Percentiles rank a stretch among this genome's conserved stretches.
These are phyloP conservation scores for Chloromyia formosa DNA, from an alignment of 2,888 invertebrate species.

Conservation along the genomic window DNA sequence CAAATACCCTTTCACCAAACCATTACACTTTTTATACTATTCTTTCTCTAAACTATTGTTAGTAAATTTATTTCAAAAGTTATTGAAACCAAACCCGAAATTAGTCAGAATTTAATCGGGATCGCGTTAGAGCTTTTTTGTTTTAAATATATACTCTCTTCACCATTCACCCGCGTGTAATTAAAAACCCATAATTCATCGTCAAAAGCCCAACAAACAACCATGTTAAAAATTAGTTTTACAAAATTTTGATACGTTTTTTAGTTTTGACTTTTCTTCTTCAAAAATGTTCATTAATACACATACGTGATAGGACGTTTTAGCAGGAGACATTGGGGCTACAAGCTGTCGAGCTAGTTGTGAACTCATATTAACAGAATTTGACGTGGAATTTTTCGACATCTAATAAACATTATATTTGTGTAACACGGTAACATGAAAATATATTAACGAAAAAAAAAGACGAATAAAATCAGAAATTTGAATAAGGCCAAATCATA, in stretches of 20 bases:
- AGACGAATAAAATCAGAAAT: constrained; percentile 22
- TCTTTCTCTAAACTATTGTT: no score
- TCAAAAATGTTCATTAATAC: constrained; percentile 36
- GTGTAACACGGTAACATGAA: constrained; percentile 31
- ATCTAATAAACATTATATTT: constrained; percentile 48
- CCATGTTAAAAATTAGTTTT: constrained; percentile 14
- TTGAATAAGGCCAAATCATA: constrained; percentile 12
- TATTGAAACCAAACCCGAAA: no score
- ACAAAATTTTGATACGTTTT: constrained; percentile 16
- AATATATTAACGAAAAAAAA: no score
- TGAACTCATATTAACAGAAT: constrained; percentile 67
- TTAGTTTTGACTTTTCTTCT: background rate
- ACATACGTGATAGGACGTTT: constrained; percentile 64
- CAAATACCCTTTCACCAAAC: no score
- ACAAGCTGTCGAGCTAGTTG: constrained; percentile 71
- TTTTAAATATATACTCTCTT: no score
- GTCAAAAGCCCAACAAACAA: background rate
- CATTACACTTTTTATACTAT: no score
- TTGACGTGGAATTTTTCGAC: constrained; percentile 52
- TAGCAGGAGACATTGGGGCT: constrained; percentile 68
- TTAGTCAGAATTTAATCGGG: no score
- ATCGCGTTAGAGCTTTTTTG: no score
- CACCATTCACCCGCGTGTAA: no score
- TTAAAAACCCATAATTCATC: no score
- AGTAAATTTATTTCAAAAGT: no score